phyloP scores from a whole-genome alignment of 2,888 invertebrate genomes.

The Merodon equestris region DNA sequence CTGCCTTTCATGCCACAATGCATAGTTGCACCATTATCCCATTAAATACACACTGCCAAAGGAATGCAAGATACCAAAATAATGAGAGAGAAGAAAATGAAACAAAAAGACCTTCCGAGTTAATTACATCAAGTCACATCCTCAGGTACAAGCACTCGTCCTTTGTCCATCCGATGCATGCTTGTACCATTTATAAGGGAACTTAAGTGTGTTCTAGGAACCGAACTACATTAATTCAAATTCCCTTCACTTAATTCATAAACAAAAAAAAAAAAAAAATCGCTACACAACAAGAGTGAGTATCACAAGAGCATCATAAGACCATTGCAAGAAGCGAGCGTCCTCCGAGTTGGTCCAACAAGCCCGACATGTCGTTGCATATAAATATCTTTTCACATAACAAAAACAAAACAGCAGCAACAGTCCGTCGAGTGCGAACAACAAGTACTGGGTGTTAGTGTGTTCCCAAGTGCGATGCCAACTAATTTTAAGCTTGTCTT shows the following conservation, averaged over 20 bases:
- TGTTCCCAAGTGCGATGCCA: constrained; percentile 64
- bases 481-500: constrained; percentile 68
- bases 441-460: constrained; percentile 52
- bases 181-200: neutral
- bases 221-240: constrained; percentile 65
- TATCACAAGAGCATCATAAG: constrained; percentile 31
- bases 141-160: constrained; percentile 16
- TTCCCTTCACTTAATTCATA: constrained; percentile 65
- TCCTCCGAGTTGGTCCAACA: neutral
- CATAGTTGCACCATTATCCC: constrained; percentile 29
- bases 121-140: constrained; percentile 40
- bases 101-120: constrained; percentile 9
- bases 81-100: constrained; percentile 3
- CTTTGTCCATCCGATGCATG: constrained; percentile 10
- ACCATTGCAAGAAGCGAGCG: constrained; percentile 26
- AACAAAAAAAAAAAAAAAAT: constrained; percentile 38
- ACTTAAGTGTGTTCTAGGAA: constrained; percentile 50
- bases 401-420: constrained; percentile 31
- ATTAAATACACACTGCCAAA: constrained; percentile 34
- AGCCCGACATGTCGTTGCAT: constrained; percentile 47
- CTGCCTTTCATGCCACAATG: neutral
- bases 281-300: constrained; percentile 46
- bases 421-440: constrained; percentile 50
- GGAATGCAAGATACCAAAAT: constrained; percentile 7
- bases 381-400: constrained; percentile 51